Conservation (phyloP, 2,797 vertebrate genomes). For the Takifugu ocellatus region DNA sequence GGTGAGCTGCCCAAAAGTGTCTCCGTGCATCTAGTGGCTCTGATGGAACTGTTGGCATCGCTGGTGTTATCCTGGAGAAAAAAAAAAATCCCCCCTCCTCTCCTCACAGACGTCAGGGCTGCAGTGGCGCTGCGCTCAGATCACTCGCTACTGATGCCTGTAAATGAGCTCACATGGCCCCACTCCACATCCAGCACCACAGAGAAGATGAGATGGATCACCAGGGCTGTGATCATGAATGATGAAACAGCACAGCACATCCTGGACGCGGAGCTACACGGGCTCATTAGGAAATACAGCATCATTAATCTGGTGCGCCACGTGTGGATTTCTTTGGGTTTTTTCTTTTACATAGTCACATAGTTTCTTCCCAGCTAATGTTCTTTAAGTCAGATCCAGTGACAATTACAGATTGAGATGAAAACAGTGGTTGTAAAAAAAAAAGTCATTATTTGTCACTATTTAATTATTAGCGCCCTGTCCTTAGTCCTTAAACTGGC, state of each 20-base stretch:
- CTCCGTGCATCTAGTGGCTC: constrained; percentile 66
- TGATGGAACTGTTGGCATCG: constrained; percentile 69
- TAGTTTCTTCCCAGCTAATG: constrained; percentile 3
- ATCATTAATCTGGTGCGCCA: constrained; percentile 35
- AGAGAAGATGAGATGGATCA: constrained; percentile 46
- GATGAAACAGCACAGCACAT: constrained; percentile 46
- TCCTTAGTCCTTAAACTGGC: too few species aligned
- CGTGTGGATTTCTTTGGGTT: constrained; percentile 14
- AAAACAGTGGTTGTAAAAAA: neutral
- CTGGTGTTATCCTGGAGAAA: constrained; percentile 43
- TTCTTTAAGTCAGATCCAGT: neutral
- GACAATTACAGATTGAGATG: neutral
- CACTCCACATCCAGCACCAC: constrained; percentile 42
- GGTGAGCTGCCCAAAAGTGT: constrained; percentile 83
- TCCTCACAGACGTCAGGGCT: constrained; percentile 57
- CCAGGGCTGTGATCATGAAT: constrained; percentile 36
- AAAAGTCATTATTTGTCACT: too few species aligned
- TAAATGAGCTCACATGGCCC: constrained; percentile 54
- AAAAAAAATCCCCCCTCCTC: constrained; percentile 16
- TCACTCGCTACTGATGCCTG: constrained; percentile 54
- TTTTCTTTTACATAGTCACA: constrained; percentile 8
- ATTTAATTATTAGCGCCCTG: too few species aligned
- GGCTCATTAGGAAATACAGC: constrained; percentile 27
- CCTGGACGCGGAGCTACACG: constrained; percentile 37
- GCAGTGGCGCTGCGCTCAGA: constrained; percentile 60